These are phyloP conservation scores for Agelastica alni DNA, from an alignment of 2,888 invertebrate species.

Conservation along the genomic window DNA sequence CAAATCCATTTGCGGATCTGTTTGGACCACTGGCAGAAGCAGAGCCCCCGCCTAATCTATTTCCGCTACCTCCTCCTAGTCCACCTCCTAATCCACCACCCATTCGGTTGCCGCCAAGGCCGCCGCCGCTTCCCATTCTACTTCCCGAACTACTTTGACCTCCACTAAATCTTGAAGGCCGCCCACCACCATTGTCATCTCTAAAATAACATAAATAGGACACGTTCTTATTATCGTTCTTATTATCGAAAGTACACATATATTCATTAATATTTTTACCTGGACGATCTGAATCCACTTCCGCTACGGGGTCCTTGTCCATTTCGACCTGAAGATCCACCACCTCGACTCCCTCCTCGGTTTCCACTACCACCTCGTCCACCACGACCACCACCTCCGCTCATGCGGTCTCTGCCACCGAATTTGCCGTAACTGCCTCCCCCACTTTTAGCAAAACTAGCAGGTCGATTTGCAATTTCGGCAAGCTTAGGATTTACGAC, in stretches of 20 bases:
- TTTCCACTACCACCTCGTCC: constrained; percentile 48
- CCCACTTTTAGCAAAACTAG: constrained; percentile 62
- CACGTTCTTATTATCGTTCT: too few relatives aligned
- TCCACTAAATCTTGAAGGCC: constrained; percentile 31
- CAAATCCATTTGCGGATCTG: constrained; percentile 11
- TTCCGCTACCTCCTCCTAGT: constrained; percentile 36
- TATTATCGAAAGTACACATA: too few relatives aligned
- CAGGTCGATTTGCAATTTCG: constrained; percentile 72
- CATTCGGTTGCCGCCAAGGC: constrained; percentile 34
- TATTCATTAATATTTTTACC: too few relatives aligned
- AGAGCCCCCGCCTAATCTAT: constrained; percentile 22
- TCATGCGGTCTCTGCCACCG: constrained; percentile 32
- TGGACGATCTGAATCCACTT: too few relatives aligned
- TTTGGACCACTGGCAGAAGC: background rate
- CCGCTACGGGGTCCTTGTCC: constrained; percentile 58
- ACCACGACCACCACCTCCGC: constrained; percentile 16
- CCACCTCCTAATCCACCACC: constrained; percentile 10
- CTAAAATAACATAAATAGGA: too few relatives aligned
- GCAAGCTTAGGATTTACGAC: constrained; percentile 83
- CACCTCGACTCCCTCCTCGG: constrained; percentile 27
- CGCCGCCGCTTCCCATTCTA: constrained; percentile 35
- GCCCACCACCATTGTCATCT: constrained; percentile 34
- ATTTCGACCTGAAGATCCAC: constrained; percentile 32
- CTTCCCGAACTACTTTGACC: constrained; percentile 33
- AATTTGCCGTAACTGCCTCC: constrained; percentile 54